Evolutionary conservation across 1,140 invertebrate species (phyloP), one percentile per base, ranked within the genome.

Genomic region (Bombus fervidus): DNA sequence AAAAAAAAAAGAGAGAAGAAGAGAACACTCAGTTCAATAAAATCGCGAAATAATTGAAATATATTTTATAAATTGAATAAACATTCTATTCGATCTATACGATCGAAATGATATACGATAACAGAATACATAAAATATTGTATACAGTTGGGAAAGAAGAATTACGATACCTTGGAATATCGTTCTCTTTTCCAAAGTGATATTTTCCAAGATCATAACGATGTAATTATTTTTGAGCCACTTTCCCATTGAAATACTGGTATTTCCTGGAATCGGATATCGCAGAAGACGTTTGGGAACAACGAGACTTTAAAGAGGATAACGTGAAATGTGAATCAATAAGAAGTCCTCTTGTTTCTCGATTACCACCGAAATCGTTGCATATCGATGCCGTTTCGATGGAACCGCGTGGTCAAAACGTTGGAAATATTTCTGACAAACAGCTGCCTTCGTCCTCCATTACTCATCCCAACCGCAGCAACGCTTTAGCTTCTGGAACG

Each of bases 391-490:
- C 6, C 4, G 10, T 31, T 47, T 28, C 15, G 39, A 47, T 76
- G 22, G 28, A 53, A 83, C 37, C 25, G 43, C 3, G 28, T 1
- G 37, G 75, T 71, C n/a, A 22, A 47, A 71, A 62, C 15, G 68
- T 15, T 75, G 68, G 31, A 72, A 47, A 71, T 31, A 59, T 62
- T n/a, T 15, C 31, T 62, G 9, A 31, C 9, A 13, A 39, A 53
- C 15, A 53, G 34, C 22, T 12, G n/a, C 66, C 71, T 62, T 83
- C 25, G 8, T 73, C 47, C 39, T 62, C 53, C 34, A 80, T 85
- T 85, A 85, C 76, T 76, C 74, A 69, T 62, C 12, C 43, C 18
- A n/a, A 13, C 34, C 25, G 4, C 31, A n/a, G n/a, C 53, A n/a
- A 18, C 31, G 31, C 53, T 73, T 80, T 41, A 59, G 34, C 10